Evolutionary conservation across 2,797 vertebrate species (phyloP), one percentile per base, ranked within the genome.

Genomic region (Cercopithecus neglectus): DNA sequence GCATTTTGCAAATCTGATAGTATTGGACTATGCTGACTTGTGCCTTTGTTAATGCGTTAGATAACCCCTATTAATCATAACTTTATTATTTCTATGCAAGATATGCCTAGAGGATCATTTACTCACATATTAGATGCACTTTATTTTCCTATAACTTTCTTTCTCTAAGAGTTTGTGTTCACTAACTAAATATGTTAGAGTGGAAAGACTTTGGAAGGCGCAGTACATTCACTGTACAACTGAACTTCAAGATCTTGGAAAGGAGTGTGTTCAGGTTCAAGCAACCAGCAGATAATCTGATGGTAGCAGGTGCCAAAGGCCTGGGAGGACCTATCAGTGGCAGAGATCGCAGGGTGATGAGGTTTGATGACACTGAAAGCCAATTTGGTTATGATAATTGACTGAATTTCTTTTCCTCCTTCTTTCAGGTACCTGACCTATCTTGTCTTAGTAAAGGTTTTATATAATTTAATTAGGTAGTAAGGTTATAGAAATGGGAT

Each of bases 401-500:
- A 98, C 97, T 95, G 97, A 90, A 44, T 96, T 53, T 79, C 55
- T 98, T 98, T 97, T 97, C 96, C 98, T 98, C 8, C 86, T 96
- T 85, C 55, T 95, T 95, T 93, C 80, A 96, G 81, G 87, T 94
- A 90, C 48, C 92, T 98, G 98, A 98, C 97, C 98, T 93, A 72
- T 96, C 97, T 98, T 98, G 97, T 98, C 97, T 98, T 78, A 93
- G 97, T 98, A 98, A 98, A 98, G 94, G 92, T 98, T 98, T 98
- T 98, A 98, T 98, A 97, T 96, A 95, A 97, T 98, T 98, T 98
- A 98, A 98, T 98, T 98, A 98, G 98, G 96, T 95, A 97, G 97
- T 89, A 97, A 85, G 96, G 96, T 90, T 98, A 89, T 12, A 41
- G 97, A 98, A 97, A 97, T 87, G 98, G 97, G 98, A 97, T 84